These are phyloP conservation scores for Ardeotis arabs DNA, from an alignment of 2,113 vertebrate species.

Conservation along the genomic window DNA sequence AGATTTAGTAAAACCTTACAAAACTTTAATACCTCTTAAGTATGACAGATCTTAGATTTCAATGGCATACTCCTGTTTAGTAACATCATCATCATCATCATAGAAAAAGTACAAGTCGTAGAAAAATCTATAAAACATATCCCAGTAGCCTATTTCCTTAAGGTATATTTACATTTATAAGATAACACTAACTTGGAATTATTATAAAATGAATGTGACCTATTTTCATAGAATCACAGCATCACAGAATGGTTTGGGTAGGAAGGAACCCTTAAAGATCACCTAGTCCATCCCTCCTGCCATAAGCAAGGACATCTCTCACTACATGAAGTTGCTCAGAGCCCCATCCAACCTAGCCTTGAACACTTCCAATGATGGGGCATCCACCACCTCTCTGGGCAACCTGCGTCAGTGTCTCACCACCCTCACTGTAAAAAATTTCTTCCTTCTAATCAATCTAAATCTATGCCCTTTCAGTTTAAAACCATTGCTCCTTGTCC, in stretches of 20 bases:
- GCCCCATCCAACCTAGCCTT: background rate
- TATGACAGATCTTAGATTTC: background rate
- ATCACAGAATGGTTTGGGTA: background rate
- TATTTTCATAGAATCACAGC: background rate
- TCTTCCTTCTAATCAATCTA: too few species aligned
- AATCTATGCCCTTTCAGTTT: too few species aligned
- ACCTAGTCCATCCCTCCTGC: background rate
- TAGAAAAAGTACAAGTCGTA: background rate
- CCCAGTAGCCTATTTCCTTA: background rate
- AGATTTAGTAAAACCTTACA: background rate
- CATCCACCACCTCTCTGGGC: too few species aligned
- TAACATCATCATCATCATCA: background rate
- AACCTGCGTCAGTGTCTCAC: too few species aligned
- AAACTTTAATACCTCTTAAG: background rate
- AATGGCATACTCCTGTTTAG: background rate
- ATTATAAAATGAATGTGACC: background rate
- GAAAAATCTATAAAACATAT: background rate
- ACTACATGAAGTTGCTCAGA: background rate
- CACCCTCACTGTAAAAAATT: too few species aligned
- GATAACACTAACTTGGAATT: background rate
- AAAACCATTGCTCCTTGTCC: too few species aligned
- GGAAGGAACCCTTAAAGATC: background rate
- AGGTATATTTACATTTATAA: background rate
- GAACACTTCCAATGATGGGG: background rate
- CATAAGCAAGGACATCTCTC: background rate